Base-by-base conservation (phyloP, 2,888 invertebrate genomes). In the Hyalella azteca region DNA sequence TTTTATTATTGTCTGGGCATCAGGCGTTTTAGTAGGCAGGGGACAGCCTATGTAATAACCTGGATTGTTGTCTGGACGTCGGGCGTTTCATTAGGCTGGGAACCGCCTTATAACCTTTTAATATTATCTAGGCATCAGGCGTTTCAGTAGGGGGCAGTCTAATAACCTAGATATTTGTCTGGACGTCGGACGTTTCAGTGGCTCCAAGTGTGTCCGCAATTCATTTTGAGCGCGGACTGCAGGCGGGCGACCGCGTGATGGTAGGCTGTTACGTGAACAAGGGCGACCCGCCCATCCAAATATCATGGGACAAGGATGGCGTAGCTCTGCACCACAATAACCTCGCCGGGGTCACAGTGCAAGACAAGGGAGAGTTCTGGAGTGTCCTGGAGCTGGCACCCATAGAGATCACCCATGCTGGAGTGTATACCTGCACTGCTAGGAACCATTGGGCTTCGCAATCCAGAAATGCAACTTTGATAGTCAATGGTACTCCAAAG, bases 401-500 rank as follows among this genome's bases (percentile, higher is more conserved):
- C 26, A 79, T 83, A 19, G 45, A 59, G 7, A 79, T 78, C 2
- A 39, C 26, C n/a, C 83, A 83, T 80, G 77, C 78, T 11, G 83
- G 83, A 9, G 41, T 79, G n/a, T 83, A 83, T 77, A 80, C 81
- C 36, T 83, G 83, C 54, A 45, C 60, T 0, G 83, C 83, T 29
- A 41, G 78, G 54, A 83, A 83, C 81, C 85, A 84, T 32, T 87
- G 86, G 22, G 86, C 86, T 73, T 84, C 85, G 3, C 85, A 85
- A 39, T 79, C 82, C 13, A 85, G 86, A 81, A 86, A 86, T 78
- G 87, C 88, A 13, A 82, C 85, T 5, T 86, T 89, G 4, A 86
- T 87, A 41, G 88, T 89, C 5, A 87, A 89, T 82, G 89, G 89
- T 89, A 86, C 86, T 81, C 22, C 54, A 54, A 7, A 29, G n/a